These are phyloP conservation scores for Tubulanus polymorphus DNA, from an alignment of 2,888 invertebrate species.

Conservation along the genomic window DNA sequence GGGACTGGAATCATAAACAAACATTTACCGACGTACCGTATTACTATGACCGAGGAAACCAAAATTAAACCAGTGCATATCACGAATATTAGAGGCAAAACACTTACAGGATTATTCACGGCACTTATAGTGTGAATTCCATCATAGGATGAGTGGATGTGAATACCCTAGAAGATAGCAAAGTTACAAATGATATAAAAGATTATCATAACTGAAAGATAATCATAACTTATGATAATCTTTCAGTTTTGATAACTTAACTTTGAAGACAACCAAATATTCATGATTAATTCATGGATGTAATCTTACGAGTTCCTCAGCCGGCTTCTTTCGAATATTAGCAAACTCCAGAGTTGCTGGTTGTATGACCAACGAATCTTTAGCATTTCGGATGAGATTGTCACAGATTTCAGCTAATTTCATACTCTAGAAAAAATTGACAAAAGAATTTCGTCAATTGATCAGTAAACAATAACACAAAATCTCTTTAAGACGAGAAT, in stretches of 20 bases:
- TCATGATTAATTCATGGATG: too few relatives aligned
- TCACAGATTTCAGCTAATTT: conserved; percentile 76
- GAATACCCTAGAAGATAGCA: conserved; percentile 77
- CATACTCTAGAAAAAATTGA: conserved; percentile 61
- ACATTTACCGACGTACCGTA: not conserved
- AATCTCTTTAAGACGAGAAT: not conserved
- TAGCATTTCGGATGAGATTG: conserved; percentile 73
- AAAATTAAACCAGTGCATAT: too few relatives aligned
- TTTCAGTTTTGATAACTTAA: too few relatives aligned
- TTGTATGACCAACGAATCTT: conserved; percentile 84
- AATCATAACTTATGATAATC: too few relatives aligned
- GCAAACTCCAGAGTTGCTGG: conserved; percentile 87
- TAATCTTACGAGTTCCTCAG: conserved; percentile 68
- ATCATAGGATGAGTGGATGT: conserved; percentile 79
- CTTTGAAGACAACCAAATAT: too few relatives aligned
- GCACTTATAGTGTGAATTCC: conserved; percentile 75
- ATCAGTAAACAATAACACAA: not conserved
- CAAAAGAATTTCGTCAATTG: not conserved
- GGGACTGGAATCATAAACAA: conserved; percentile 61
- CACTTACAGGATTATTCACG: conserved; percentile 63
- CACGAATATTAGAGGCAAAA: not conserved
- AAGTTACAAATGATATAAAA: too few relatives aligned
- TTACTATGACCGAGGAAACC: not conserved
- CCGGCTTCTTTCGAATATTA: conserved; percentile 75
- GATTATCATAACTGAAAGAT: too few relatives aligned